Evolutionary conservation across 2,888 invertebrate species (phyloP).

Genomic region (Chrysomela aeneicollis): DNA sequence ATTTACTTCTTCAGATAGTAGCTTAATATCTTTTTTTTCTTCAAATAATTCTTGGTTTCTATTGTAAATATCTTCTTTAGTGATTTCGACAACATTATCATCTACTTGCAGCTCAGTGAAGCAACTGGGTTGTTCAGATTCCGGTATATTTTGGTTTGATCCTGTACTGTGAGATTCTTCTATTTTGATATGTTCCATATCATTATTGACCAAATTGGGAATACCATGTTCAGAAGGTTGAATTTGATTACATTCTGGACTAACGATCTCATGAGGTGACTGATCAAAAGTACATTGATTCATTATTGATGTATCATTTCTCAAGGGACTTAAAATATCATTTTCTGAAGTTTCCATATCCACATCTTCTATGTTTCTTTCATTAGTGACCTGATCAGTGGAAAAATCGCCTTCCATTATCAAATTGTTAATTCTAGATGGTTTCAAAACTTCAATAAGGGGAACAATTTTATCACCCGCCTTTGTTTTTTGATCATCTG

Average conservation of each 20-base stretch:
- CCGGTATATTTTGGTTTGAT: neutral
- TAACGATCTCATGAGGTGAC: neutral
- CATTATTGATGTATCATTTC: too few relatives aligned
- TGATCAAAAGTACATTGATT: neutral
- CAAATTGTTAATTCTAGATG: too few relatives aligned
- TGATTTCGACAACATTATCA: neutral
- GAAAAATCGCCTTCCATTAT: too few relatives aligned
- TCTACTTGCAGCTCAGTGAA: neutral
- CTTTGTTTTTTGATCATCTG: too few relatives aligned
- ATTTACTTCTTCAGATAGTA: too few relatives aligned
- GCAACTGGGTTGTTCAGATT: neutral
- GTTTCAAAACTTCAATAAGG: too few relatives aligned
- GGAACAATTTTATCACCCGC: too few relatives aligned
- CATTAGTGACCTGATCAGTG: too few relatives aligned
- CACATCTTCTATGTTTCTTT: too few relatives aligned
- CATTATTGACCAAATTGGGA: neutral
- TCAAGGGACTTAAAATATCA: too few relatives aligned
- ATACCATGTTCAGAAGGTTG: neutral
- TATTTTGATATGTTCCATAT: neutral
- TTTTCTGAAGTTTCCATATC: too few relatives aligned
- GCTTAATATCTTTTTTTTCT: neutral
- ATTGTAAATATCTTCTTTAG: neutral
- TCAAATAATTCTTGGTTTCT: neutral
- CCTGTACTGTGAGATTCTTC: neutral
- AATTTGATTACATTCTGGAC: neutral